phyloP scores from a whole-genome alignment of 2,113 vertebrate species.

The Geococcyx californianus region DNA sequence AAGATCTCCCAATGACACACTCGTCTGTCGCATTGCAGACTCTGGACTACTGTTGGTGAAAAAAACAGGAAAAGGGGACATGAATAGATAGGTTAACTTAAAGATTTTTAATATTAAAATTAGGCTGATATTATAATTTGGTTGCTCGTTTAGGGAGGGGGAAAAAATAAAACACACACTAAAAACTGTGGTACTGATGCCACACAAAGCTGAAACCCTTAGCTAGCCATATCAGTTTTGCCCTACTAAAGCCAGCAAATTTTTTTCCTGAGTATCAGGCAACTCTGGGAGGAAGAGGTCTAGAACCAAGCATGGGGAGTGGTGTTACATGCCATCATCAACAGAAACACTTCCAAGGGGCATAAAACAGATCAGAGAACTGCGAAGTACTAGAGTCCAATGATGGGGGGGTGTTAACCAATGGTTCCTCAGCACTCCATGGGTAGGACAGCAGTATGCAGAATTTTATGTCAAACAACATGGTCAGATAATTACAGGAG shows the following conservation, averaged over 20 bases:
- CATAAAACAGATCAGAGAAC: too few species aligned
- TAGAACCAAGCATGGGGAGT: background rate
- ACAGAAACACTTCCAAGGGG: too few species aligned
- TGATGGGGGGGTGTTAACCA: background rate
- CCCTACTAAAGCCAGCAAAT: background rate
- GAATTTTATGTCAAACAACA: background rate
- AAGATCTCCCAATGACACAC: background rate
- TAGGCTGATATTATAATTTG: background rate
- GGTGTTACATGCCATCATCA: background rate
- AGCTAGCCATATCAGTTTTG: rapidly evolving
- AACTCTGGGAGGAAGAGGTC: background rate
- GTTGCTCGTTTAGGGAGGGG: background rate
- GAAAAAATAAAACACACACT: background rate
- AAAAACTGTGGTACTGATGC: background rate
- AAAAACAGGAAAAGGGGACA: background rate
- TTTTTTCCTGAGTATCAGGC: background rate
- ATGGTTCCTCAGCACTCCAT: background rate
- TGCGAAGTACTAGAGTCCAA: too few species aligned
- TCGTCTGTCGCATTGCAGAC: rapidly evolving
- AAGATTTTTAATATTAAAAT: background rate
- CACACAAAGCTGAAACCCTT: background rate
- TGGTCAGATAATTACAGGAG: background rate
- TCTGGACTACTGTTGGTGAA: background rate
- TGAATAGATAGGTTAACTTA: background rate
- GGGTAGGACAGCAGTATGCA: background rate